Percentiles rank a stretch among this genome's conserved stretches.
These are phyloP conservation scores for Zaprionus capensis DNA, from an alignment of 1,140 invertebrate species.

Conservation along the genomic window DNA sequence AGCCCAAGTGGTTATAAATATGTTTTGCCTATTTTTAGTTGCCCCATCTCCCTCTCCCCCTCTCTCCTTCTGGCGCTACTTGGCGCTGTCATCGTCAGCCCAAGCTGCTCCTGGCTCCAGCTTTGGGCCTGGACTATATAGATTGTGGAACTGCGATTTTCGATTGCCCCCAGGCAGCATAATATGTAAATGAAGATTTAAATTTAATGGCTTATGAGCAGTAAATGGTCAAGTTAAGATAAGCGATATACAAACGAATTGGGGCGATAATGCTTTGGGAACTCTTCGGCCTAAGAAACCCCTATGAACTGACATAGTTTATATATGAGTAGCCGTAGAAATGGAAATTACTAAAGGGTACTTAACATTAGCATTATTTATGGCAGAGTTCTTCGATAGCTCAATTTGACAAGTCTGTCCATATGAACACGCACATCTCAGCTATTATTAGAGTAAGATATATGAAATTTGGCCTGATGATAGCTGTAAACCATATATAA, in stretches of 20 bases:
- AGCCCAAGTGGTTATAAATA: constrained; percentile 57
- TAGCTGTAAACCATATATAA: background rate
- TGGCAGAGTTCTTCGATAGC: background rate
- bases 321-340: background rate
- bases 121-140: constrained; percentile 21
- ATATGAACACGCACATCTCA: background rate
- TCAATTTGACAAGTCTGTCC: background rate
- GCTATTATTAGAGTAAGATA: background rate
- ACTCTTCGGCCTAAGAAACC: background rate
- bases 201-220: constrained; percentile 14
- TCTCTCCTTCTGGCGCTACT: constrained; percentile 23
- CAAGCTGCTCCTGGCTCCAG: constrained; percentile 8
- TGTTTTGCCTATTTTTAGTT: constrained; percentile 64
- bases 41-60: background rate
- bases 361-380: background rate
- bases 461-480: background rate
- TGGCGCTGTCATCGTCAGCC: constrained; percentile 54
- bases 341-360: no score
- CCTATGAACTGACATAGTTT: background rate
- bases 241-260: background rate
- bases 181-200: constrained; percentile 27
- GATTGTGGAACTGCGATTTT: constrained; percentile 36
- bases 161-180: constrained; percentile 6
- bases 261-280: background rate
- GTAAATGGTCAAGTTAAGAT: constrained; percentile 11